Conservation (phyloP, 1,140 invertebrate genomes). For the Bombus sibiricus region DNA sequence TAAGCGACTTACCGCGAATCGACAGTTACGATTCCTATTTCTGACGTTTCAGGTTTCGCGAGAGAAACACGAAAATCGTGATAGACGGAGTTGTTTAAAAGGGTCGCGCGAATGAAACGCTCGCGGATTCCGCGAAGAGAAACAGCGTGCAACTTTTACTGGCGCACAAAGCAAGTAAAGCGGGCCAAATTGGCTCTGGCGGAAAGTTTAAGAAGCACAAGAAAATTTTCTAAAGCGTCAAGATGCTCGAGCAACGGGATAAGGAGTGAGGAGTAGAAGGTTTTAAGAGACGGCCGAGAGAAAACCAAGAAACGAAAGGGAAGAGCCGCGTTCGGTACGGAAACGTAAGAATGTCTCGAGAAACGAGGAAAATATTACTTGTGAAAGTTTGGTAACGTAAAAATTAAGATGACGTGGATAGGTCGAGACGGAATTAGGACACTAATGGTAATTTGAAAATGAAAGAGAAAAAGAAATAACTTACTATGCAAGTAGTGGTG, state of each 20-base stretch:
- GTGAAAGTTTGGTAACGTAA: slow-evolving; percentile 50
- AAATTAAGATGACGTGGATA: slow-evolving; percentile 14
- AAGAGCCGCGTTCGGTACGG: slow-evolving; percentile 46
- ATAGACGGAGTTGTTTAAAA: slow-evolving; percentile 4
- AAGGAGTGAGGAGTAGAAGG: slow-evolving; percentile 8
- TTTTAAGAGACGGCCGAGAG: slow-evolving; percentile 37
- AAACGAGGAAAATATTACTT: slow-evolving; percentile 55
- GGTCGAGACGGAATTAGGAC: slow-evolving; percentile 44
- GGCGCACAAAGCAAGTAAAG: slow-evolving; percentile 35
- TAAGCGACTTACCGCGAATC: not conserved
- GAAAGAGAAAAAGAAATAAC: slow-evolving; percentile 19
- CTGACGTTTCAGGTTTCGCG: not conserved
- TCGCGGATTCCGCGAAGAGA: not conserved
- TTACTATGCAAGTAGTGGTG: not conserved
- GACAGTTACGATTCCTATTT: not conserved
- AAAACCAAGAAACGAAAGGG: slow-evolving; percentile 4
- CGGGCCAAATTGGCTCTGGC: slow-evolving; percentile 51
- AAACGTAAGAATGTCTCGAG: slow-evolving; percentile 53
- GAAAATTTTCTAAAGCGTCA: slow-evolving; percentile 66
- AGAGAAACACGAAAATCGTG: not conserved
- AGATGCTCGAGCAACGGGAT: slow-evolving; percentile 45
- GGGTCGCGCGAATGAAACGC: slow-evolving; percentile 7
- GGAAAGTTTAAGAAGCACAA: slow-evolving; percentile 65
- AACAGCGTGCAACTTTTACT: slow-evolving; percentile 1
- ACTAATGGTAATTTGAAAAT: slow-evolving; percentile 30